Conservation (phyloP, 2,113 vertebrate species). For the Microtus richardsoni region DNA sequence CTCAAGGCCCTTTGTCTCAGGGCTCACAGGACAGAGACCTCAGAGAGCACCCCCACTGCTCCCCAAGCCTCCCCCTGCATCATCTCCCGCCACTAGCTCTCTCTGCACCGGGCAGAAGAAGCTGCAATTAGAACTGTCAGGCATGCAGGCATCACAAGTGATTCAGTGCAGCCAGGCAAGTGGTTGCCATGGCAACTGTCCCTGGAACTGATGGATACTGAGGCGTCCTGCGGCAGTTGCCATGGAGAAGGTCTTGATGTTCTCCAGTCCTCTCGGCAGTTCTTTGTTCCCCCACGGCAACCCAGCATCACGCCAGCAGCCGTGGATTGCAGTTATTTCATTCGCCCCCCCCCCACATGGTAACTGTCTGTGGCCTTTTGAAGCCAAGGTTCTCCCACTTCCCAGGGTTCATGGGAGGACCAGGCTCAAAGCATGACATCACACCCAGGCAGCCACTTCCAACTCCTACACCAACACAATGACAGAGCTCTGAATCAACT, state of each 20-base stretch:
- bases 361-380: background rate
- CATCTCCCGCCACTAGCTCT: constrained; percentile 1
- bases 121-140: constrained; percentile 28
- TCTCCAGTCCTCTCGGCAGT: constrained; percentile 16
- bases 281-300: constrained; percentile 34
- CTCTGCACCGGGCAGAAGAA: background rate
- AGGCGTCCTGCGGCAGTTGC: constrained; percentile 59
- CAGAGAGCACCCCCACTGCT: background rate
- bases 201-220: constrained; percentile 38
- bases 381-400: background rate
- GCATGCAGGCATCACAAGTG: background rate
- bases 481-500: background rate
- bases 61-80: background rate
- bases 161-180: background rate
- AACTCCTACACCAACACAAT: rapidly evolving
- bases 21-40: background rate
- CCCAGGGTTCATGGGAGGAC: background rate
- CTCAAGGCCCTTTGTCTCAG: background rate
- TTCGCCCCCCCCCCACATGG: background rate
- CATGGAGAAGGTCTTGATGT: constrained; percentile 67
- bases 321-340: background rate
- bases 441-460: background rate
- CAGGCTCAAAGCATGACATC: background rate
- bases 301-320: background rate
- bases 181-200: constrained; percentile 73